These are phyloP conservation scores for Phania funesta DNA, from an alignment of 2,888 invertebrate species.

Conservation along the genomic window DNA sequence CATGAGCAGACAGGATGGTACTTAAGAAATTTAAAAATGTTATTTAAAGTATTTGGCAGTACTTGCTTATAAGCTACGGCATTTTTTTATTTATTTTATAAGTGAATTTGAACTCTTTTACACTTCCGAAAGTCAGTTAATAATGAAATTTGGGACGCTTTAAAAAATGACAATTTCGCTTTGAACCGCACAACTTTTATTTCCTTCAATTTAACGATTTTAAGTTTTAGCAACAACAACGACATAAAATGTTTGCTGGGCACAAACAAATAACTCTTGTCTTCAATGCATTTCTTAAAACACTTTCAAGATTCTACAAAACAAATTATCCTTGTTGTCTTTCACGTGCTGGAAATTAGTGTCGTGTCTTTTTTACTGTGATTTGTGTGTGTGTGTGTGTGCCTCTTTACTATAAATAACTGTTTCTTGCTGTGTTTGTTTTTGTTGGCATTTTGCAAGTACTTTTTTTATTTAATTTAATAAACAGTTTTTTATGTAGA, in stretches of 20 bases:
- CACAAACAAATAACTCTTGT: neutral
- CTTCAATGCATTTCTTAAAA: neutral
- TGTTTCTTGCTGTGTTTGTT: conserved; percentile 20
- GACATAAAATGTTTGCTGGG: neutral
- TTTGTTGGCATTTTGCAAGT: neutral
- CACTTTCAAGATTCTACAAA: neutral
- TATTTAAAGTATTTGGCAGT: too few relatives aligned
- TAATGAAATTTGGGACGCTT: too few relatives aligned
- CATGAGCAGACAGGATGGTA: too few relatives aligned
- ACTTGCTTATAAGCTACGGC: too few relatives aligned
- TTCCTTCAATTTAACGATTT: too few relatives aligned
- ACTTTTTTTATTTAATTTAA: neutral
- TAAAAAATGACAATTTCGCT: too few relatives aligned
- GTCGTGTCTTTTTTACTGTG: neutral
- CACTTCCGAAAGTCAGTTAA: too few relatives aligned
- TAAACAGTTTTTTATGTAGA: neutral
- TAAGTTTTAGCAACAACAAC: too few relatives aligned
- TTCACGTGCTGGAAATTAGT: conserved; percentile 58
- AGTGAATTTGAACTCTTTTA: too few relatives aligned
- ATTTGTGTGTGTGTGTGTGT: neutral
- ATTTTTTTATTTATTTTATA: too few relatives aligned
- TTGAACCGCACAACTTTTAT: too few relatives aligned
- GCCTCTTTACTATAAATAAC: neutral
- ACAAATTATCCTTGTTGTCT: conserved; percentile 40
- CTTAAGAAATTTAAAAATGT: too few relatives aligned